Conservation (phyloP, 2,888 invertebrate genomes). For the Morpho achilles region DNA sequence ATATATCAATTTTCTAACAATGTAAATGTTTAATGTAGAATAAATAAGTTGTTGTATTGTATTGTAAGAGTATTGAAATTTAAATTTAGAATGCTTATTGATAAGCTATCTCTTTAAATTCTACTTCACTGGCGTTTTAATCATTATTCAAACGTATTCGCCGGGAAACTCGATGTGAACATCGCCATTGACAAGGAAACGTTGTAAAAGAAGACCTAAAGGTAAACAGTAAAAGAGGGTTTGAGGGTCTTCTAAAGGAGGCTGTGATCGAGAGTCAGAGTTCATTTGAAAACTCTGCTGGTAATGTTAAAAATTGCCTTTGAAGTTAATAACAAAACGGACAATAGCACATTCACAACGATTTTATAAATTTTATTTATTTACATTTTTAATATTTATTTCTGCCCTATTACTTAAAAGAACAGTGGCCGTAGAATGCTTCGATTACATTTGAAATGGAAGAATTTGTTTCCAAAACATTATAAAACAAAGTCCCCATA, state of each 20-base stretch:
- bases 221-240: conserved; percentile 3
- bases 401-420: no score
- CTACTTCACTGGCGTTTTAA: not conserved
- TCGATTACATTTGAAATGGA: no score
- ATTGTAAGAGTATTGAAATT: not conserved
- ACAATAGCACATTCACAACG: no score
- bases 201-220: conserved; percentile 4
- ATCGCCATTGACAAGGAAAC: conserved; percentile 16
- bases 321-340: not conserved
- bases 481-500: no score
- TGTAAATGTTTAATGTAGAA: no score
- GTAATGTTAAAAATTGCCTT: conserved; percentile 4
- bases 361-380: no score
- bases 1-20: no score
- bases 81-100: not conserved
- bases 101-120: conserved; percentile 7
- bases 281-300: conserved; percentile 15
- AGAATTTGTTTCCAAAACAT: no score
- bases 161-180: conserved; percentile 8
- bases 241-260: conserved; percentile 8
- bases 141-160: conserved; percentile 12
- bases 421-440: no score
- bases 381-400: no score
- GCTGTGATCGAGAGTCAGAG: conserved; percentile 15
- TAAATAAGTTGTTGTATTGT: not conserved